Evolutionary conservation across 2,888 invertebrate genomes (phyloP).

Genomic region (Diplazon laetatorius): DNA sequence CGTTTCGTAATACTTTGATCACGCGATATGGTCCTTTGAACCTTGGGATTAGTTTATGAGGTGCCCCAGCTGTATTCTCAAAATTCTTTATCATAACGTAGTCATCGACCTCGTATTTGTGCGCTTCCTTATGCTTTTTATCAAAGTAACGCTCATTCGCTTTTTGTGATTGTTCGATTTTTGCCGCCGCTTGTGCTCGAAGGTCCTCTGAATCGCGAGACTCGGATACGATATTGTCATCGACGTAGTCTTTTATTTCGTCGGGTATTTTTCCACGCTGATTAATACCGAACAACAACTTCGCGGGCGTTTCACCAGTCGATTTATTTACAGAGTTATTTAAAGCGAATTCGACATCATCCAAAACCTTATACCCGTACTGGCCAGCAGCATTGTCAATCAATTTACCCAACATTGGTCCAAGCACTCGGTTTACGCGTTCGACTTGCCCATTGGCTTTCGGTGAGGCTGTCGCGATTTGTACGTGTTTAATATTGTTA

Average conservation of each 20-base stretch:
- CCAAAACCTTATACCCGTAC: constrained; percentile 63
- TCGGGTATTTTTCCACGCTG: constrained; percentile 69
- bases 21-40: constrained; percentile 65
- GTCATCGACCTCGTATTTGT: constrained; percentile 50
- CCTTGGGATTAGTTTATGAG: constrained; percentile 62
- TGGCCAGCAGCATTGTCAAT: constrained; percentile 45
- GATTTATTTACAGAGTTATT: constrained; percentile 68
- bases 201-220: background rate
- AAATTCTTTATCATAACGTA: constrained; percentile 60
- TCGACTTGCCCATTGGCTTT: constrained; percentile 74
- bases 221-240: background rate
- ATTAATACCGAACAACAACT: constrained; percentile 70
- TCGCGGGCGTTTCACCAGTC: constrained; percentile 71
- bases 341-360: constrained; percentile 63
- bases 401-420: constrained; percentile 67
- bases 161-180: constrained; percentile 49
- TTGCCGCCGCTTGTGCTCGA: background rate
- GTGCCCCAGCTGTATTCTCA: constrained; percentile 53
- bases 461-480: constrained; percentile 71
- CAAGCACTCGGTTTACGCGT: constrained; percentile 65
- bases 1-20: constrained; percentile 46
- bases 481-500: constrained; percentile 63
- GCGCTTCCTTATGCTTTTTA: constrained; percentile 66
- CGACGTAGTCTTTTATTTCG: constrained; percentile 45
- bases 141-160: constrained; percentile 69